These are phyloP conservation scores for Labroides dimidiatus DNA, from an alignment of 2,797 vertebrate genomes.

Conservation along the genomic window DNA sequence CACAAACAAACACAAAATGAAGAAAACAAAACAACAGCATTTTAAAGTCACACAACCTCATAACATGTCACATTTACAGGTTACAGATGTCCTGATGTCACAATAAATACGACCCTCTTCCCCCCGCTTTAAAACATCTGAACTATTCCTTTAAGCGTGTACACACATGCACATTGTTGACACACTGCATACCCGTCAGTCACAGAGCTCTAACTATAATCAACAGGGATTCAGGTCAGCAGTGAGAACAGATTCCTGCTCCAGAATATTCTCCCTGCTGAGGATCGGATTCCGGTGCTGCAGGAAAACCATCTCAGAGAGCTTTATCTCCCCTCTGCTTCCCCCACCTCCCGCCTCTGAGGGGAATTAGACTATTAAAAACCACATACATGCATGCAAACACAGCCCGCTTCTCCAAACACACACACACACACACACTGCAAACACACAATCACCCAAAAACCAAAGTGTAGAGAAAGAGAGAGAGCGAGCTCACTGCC, in stretches of 20 bases:
- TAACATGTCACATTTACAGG: not conserved
- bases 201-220: slow-evolving; percentile 29
- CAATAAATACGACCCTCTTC: not conserved
- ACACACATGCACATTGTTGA: slow-evolving; percentile 13
- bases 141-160: not conserved
- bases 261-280: slow-evolving; percentile 9
- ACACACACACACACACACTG: slow-evolving; percentile 19
- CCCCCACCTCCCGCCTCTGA: slow-evolving; percentile 30
- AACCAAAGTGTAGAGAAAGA: not conserved
- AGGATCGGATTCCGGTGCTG: slow-evolving; percentile 53
- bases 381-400: slow-evolving; percentile 39
- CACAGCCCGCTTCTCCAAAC: not conserved
- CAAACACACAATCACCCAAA: not conserved
- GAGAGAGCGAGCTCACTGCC: slow-evolving; percentile 16
- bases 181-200: slow-evolving; percentile 31
- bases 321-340: slow-evolving; percentile 52
- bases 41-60: too few relatives aligned
- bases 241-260: slow-evolving; percentile 41
- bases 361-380: slow-evolving; percentile 53
- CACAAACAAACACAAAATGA: too few relatives aligned
- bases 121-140: not conserved
- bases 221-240: slow-evolving; percentile 53
- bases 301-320: slow-evolving; percentile 41
- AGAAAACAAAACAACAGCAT: too few relatives aligned
- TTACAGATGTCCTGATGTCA: too few relatives aligned